A percentile compares a stretch with the other conserved stretches of the same genome.
Evolutionary conservation across 1,140 invertebrate species (phyloP).

Genomic region (Drosophila mauritiana): DNA sequence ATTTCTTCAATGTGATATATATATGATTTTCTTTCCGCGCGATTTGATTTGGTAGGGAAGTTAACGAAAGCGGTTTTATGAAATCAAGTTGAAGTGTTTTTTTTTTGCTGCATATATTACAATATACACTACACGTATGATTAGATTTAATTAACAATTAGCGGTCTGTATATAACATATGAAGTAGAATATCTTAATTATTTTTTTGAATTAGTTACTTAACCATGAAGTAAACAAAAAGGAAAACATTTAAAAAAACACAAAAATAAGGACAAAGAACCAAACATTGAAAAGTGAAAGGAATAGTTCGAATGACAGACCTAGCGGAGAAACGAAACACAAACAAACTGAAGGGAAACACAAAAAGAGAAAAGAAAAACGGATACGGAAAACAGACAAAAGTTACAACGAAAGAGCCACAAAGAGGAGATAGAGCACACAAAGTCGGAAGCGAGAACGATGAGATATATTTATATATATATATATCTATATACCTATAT

Average conservation of each 20-base stretch:
- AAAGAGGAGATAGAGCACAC: slow-evolving; percentile 28
- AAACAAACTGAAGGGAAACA: slow-evolving; percentile 20
- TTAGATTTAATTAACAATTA: slow-evolving; percentile 8
- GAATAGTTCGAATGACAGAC: slow-evolving; percentile 24
- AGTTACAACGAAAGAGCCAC: slow-evolving; percentile 48
- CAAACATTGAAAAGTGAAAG: slow-evolving; percentile 36
- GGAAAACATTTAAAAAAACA: not conserved
- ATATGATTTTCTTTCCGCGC: slow-evolving; percentile 55
- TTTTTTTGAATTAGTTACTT: slow-evolving; percentile 54
- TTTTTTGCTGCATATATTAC: slow-evolving; percentile 31
- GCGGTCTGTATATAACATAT: slow-evolving; percentile 29
- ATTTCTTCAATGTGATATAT: slow-evolving; percentile 82
- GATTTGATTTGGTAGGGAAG: slow-evolving; percentile 56
- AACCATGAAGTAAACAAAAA: slow-evolving; percentile 57
- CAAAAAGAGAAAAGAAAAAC: slow-evolving; percentile 25
- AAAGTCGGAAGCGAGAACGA: slow-evolving; percentile 10
- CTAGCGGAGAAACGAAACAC: slow-evolving; percentile 33
- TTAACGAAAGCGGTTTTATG: slow-evolving; percentile 15
- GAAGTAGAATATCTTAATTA: slow-evolving; percentile 9
- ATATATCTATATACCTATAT: slow-evolving; percentile 11
- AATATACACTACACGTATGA: slow-evolving; percentile 28
- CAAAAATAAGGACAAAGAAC: slow-evolving; percentile 31
- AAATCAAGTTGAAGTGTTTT: slow-evolving; percentile 31
- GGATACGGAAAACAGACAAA: slow-evolving; percentile 44
- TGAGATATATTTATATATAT: slow-evolving; percentile 12